Evolutionary conservation across 2,888 invertebrate species (phyloP), one percentile per base, ranked within the genome.

Genomic region (Nebria salina): DNA sequence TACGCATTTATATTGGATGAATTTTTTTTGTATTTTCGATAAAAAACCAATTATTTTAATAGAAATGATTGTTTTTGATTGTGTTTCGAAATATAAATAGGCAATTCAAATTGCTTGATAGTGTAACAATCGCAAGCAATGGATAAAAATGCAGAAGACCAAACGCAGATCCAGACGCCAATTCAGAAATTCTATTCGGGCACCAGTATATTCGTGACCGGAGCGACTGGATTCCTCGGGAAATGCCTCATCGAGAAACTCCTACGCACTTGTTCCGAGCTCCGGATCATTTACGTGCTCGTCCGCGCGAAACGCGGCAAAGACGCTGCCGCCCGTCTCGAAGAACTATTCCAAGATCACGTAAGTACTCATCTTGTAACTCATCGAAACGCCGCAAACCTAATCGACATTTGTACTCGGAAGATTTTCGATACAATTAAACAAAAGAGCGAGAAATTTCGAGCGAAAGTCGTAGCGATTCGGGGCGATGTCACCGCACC

Each of bases 381-480:
- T 34, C 20, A 34, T 34, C 34, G 2, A 5, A 34, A 5, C 5
- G 34, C 5, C 34, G 5, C 2, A 34, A 73, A n/a, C 15, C 7
- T 26, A 34, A 3, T 41, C 15, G 9, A 13, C 7, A 13, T 15
- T 13, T 42, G 73, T 73, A 41, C 41, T 6, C 1, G 0, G 41
- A n/a, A 80, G 80, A 68, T 80, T 34, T 81, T 81, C 73, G 15
- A 65, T 7, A 76, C 41, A 68, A 85, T 93, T 26, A 91, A 90
- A 83, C 87, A 88, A 76, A 89, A 91, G 83, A 87, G 89, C 42
- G 92, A 92, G 0, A 91, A 92, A 86, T 93, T 92, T 85, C 90
- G 93, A 72, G 91, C 93, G 85, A 94, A 94, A 87, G 89, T 96
- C 25, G 91, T 92, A 11, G 92, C 92, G 13, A 90, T 96, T 0